phyloP scores from a whole-genome alignment of 2,113 vertebrate species.

The Alouatta palliata region DNA sequence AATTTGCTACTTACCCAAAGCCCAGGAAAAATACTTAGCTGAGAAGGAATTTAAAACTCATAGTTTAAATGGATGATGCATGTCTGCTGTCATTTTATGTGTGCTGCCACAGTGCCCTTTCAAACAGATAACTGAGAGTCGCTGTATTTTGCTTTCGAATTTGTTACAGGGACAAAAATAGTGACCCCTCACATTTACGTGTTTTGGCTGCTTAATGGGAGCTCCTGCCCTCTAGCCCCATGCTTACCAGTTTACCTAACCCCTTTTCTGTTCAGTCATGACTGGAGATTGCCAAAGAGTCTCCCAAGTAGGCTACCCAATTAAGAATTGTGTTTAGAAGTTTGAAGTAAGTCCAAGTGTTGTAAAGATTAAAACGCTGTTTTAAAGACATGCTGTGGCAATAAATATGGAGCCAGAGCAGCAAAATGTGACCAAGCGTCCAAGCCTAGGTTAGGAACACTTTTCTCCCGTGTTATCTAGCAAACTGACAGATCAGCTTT shows the following conservation, averaged over 20 bases:
- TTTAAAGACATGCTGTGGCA: neutral
- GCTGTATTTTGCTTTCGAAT: slow-evolving; percentile 9
- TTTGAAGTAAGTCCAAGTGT: neutral
- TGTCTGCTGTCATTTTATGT: neutral
- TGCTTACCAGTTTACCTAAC: neutral
- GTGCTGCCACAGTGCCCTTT: neutral
- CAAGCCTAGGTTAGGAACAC: neutral
- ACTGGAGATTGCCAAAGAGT: neutral
- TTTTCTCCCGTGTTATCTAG: neutral
- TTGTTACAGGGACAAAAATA: neutral
- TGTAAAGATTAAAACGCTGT: slow-evolving; percentile 18
- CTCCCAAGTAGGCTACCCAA: neutral
- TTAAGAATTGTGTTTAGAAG: neutral
- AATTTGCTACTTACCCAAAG: neutral
- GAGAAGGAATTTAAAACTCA: neutral
- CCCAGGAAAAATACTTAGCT: neutral
- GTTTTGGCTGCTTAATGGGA: neutral
- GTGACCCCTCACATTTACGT: too few relatives aligned
- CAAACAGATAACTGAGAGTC: neutral
- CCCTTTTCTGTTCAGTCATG: neutral
- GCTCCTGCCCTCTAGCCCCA: neutral
- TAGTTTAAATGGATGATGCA: neutral
- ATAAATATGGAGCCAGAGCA: neutral
- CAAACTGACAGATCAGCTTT: accelerated
- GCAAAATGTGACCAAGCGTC: neutral